Conservation (phyloP, 2,113 vertebrate species). For the Perognathus longimembris region DNA sequence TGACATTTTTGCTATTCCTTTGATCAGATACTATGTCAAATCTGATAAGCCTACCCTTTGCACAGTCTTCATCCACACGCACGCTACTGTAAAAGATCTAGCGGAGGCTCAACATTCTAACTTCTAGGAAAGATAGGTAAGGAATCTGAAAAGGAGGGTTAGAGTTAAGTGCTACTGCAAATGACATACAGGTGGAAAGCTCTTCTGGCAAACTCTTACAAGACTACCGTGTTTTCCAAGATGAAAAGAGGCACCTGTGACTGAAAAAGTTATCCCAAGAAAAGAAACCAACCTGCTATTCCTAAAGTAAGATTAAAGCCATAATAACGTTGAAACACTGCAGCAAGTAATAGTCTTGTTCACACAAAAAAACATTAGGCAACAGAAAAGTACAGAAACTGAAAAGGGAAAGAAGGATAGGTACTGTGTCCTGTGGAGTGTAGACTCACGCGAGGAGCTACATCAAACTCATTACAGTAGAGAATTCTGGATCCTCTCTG, state of each 20-base stretch:
- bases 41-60: neutral
- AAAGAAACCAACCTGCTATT: neutral
- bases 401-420: neutral
- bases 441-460: neutral
- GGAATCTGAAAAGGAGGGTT: neutral
- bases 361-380: neutral
- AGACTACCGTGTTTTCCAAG: neutral
- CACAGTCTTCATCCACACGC: neutral
- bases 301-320: accelerated
- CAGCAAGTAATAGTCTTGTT: neutral
- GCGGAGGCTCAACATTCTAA: conserved; percentile 45
- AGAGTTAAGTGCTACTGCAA: neutral
- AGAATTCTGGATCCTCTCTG: neutral
- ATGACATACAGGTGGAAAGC: neutral
- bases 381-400: neutral
- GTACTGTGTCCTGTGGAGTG: neutral
- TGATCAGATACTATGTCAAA: neutral
- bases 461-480: neutral
- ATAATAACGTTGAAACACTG: neutral
- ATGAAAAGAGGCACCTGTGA: neutral
- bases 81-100: neutral
- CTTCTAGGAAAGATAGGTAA: neutral
- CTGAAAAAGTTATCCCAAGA: neutral
- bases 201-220: conserved; percentile 8
- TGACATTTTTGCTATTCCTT: neutral